phyloP scores from a whole-genome alignment of 2,888 invertebrate genomes.

The Carterocephalus palaemon region DNA sequence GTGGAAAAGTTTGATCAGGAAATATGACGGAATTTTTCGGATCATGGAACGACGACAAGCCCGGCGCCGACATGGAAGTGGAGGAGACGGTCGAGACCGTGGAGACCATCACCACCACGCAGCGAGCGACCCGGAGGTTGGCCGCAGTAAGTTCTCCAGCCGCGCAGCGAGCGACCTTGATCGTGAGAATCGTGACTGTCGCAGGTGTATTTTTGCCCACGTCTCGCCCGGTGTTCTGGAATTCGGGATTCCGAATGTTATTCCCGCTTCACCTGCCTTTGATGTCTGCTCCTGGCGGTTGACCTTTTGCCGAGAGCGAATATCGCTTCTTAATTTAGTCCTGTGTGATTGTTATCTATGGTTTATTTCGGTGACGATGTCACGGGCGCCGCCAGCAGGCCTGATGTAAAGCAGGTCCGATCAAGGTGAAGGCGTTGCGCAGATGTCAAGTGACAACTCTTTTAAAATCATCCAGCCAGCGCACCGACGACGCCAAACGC shows the following conservation, averaged over 20 bases:
- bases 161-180: slow-evolving; percentile 41
- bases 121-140: slow-evolving; percentile 53
- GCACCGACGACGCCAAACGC: slow-evolving; percentile 42
- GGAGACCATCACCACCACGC: slow-evolving; percentile 68
- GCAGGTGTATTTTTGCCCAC: slow-evolving; percentile 49
- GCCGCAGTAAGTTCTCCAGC: slow-evolving; percentile 54
- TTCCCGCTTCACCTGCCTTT: slow-evolving; percentile 39
- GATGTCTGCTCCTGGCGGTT: slow-evolving; percentile 36
- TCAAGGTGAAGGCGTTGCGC: slow-evolving; percentile 72
- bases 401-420: slow-evolving; percentile 63
- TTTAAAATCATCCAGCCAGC: slow-evolving; percentile 64
- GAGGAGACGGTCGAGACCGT: slow-evolving; percentile 58
- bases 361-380: slow-evolving; percentile 55
- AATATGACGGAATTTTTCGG: slow-evolving; percentile 75
- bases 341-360: slow-evolving; percentile 58
- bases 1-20: slow-evolving; percentile 40
- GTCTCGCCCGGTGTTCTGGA: slow-evolving; percentile 40
- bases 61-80: slow-evolving; percentile 41
- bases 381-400: slow-evolving; percentile 65
- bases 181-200: slow-evolving; percentile 44
- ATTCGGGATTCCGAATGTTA: slow-evolving; percentile 37
- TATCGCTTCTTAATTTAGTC: slow-evolving; percentile 49
- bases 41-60: slow-evolving; percentile 57
- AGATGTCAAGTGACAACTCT: slow-evolving; percentile 56
- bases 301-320: slow-evolving; percentile 36